These are phyloP conservation scores for Acropora yongei DNA, from an alignment of 64 coral and sea anemone species.

Conservation along the genomic window DNA sequence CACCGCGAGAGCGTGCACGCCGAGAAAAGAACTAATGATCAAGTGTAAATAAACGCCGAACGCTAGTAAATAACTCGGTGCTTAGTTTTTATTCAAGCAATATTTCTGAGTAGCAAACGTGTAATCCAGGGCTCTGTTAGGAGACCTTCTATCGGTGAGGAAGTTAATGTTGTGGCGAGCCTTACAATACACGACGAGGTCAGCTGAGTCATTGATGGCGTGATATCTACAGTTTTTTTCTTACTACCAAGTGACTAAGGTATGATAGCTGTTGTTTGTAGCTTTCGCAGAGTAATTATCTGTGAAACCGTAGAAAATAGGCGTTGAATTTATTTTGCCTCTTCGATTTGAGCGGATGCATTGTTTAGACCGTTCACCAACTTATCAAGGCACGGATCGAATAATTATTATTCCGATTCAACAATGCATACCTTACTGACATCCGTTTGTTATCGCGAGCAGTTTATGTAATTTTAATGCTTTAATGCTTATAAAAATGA, in stretches of 20 bases:
- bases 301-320: neutral
- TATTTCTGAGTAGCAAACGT: neutral
- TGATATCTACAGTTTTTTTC: neutral
- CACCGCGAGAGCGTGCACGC: too few relatives aligned
- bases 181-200: neutral
- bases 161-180: neutral
- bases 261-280: slow-evolving; percentile 19
- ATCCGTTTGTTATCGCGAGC: neutral
- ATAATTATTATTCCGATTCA: neutral
- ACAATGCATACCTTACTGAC: neutral
- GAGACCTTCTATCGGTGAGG: neutral
- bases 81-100: neutral
- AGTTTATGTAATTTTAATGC: too few relatives aligned
- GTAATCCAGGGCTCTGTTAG: neutral
- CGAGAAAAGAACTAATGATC: neutral
- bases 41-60: neutral
- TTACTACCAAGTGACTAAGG: neutral
- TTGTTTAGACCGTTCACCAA: neutral
- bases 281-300: slow-evolving; percentile 29
- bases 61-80: neutral
- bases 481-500: neutral
- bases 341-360: neutral
- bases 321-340: neutral
- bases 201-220: neutral
- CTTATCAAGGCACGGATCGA: neutral